Evolutionary conservation across 2,113 vertebrate species (phyloP), one percentile per base, ranked within the genome.

Genomic region (Ammodytes dubius): DNA sequence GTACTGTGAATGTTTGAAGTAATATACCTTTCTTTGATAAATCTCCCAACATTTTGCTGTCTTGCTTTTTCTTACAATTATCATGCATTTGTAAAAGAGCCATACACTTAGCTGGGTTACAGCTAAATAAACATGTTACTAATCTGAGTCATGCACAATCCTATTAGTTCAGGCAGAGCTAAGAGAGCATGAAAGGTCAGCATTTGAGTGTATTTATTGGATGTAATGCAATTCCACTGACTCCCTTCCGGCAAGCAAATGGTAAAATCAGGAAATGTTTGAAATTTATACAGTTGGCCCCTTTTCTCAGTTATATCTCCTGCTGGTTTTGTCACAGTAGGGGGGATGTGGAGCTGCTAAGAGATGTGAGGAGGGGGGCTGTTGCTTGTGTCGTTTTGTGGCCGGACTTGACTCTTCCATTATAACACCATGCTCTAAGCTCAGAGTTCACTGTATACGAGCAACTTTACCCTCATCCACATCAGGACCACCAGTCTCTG

Each of bases 221-320:
- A 53, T 70, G 61, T 59, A 66, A 54, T 4, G 47, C 59, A 56
- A 35, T 81, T 66, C 61, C 46, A 49, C 39, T 39, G 27, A 66
- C 54, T 85, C 75, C 19, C 49, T 69, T 79, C 49, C 11, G 9
- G 54, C 15, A 2, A 17, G 37, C 14, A 60, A 77, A 89, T 37
- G 8, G 9, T 37, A 60, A 70, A 84, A 81, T 81, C 77, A 82
- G 50, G 77, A 82, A 88, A 53, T 67, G 74, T 88, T 77, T 70
- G 66, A 80, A 87, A 91, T 89, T 75, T 89, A 90, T 92, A 79
- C 90, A 80, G 74, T 75, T 82, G 53, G n/a, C 67, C 70, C 64
- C 66, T 71, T 73, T 72, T 70, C 76, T 53, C 59, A 35, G 39
- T 65, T 27, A 65, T 83, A 86, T 81, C 81, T 83, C 87, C 77